Conservation (phyloP, 2,113 vertebrate genomes). For the Psammodynastes pulverulentus region DNA sequence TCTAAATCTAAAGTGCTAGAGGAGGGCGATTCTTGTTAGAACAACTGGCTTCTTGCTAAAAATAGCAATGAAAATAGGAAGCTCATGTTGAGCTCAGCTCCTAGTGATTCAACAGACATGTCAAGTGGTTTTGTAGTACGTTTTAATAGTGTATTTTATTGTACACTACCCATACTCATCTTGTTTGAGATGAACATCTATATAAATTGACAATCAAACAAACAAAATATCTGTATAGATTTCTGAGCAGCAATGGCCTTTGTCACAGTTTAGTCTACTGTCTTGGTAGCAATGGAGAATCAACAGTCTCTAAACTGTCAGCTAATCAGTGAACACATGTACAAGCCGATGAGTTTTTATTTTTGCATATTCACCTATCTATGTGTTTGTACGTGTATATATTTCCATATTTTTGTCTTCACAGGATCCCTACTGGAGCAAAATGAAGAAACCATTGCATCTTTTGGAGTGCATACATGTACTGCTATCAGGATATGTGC, state of each 20-base stretch:
- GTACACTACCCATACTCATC: not conserved
- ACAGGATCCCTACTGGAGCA: conserved; percentile 93
- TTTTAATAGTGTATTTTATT: not conserved
- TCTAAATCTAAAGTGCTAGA: too few relatives aligned
- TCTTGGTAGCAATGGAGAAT: not conserved
- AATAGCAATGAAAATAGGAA: not conserved
- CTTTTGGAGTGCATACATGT: conserved; percentile 92
- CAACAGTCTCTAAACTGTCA: not conserved
- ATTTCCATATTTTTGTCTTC: not conserved
- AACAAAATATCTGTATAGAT: not conserved
- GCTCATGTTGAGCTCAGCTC: not conserved
- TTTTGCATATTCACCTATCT: not conserved
- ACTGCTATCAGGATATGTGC: conserved; percentile 85
- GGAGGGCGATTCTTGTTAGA: not conserved
- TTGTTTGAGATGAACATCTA: not conserved
- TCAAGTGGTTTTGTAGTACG: not conserved
- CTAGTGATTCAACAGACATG: not conserved
- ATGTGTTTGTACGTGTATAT: not conserved
- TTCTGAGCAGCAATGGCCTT: not conserved
- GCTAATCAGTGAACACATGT: not conserved
- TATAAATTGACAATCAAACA: not conserved
- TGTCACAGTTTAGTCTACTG: not conserved
- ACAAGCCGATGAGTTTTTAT: not conserved
- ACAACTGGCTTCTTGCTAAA: not conserved
- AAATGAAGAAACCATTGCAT: conserved; percentile 89